Evolutionary conservation across 2,113 vertebrate species (phyloP).

Genomic region (Hemichromis elongatus): DNA sequence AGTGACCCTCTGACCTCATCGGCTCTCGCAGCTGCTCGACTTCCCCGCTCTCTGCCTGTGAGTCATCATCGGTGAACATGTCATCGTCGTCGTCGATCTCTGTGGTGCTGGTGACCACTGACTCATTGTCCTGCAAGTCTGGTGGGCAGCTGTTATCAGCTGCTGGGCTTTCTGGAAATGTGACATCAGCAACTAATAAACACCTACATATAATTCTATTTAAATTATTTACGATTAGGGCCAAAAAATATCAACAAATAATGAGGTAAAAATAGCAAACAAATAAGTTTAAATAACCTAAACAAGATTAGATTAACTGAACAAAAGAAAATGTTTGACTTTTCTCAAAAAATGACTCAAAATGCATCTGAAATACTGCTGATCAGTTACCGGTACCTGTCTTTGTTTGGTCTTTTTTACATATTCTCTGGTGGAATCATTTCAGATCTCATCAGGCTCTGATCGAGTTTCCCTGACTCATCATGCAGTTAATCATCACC

Average conservation of each 20-base stretch:
- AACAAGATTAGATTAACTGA: neutral
- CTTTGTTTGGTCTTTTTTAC: neutral
- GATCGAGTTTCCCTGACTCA: neutral
- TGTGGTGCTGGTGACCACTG: neutral
- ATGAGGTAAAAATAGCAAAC: neutral
- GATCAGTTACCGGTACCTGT: neutral
- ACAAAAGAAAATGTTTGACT: neutral
- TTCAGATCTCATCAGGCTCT: neutral
- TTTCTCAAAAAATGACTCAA: neutral
- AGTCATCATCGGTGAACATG: conserved; percentile 13
- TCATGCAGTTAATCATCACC: neutral
- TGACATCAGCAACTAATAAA: neutral
- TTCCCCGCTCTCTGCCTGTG: neutral
- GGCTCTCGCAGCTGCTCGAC: neutral
- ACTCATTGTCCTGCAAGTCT: conserved; percentile 10
- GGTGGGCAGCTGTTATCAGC: neutral
- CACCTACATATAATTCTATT: neutral
- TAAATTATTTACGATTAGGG: neutral
- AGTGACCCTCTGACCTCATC: conserved; percentile 48
- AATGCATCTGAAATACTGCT: neutral
- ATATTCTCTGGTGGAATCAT: neutral
- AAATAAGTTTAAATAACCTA: neutral
- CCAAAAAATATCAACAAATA: neutral
- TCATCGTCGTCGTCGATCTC: conserved; percentile 39
- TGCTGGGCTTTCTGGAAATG: conserved; percentile 20